Evolutionary conservation across 2,113 vertebrate species (phyloP).

Genomic region (Vidua macroura): DNA sequence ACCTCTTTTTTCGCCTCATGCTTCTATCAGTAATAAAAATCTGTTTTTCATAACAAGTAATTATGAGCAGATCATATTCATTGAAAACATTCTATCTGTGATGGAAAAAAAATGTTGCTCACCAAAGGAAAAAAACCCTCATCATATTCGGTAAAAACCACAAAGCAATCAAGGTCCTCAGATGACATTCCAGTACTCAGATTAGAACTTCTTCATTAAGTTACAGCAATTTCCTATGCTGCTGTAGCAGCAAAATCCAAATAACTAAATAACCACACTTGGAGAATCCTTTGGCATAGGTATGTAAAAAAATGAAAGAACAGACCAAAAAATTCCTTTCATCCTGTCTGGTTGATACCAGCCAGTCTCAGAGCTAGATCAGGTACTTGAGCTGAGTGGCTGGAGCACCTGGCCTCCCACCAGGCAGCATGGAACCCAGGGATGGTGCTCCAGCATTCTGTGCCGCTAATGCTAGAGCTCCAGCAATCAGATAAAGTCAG

Average conservation of each 20-base stretch:
- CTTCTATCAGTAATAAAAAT: neutral
- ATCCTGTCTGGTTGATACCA: neutral
- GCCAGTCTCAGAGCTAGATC: neutral
- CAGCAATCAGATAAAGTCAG: neutral
- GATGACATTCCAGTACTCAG: neutral
- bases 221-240: neutral
- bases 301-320: conserved; percentile 11
- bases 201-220: neutral
- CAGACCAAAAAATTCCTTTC: neutral
- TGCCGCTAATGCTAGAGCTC: neutral
- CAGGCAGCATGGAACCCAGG: neutral
- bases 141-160: neutral
- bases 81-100: neutral
- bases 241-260: neutral
- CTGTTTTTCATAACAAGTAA: neutral
- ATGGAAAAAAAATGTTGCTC: neutral
- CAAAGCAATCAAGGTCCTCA: neutral
- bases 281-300: neutral
- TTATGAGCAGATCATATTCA: neutral
- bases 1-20: neutral
- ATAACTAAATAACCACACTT: neutral
- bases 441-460: neutral
- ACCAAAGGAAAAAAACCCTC: neutral
- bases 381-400: neutral
- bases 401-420: neutral